Conservation (phyloP, 1,140 invertebrate genomes). For the Ips nitidus region DNA sequence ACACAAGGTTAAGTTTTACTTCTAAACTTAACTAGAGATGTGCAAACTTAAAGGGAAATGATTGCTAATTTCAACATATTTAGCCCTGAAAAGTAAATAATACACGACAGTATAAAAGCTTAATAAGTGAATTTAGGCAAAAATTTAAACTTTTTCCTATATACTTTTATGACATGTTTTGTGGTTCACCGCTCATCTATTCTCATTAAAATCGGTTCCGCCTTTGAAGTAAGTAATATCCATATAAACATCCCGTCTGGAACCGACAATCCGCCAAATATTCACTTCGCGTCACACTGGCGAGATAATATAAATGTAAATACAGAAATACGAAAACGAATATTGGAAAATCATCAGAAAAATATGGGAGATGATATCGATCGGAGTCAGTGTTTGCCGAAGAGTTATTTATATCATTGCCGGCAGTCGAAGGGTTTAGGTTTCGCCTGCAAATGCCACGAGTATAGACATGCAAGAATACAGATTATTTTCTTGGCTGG, state of each 20-base stretch:
- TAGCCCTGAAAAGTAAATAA: too few relatives aligned
- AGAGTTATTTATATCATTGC: conserved; percentile 15
- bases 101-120: too few relatives aligned
- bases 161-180: too few relatives aligned
- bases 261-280: conserved; percentile 25
- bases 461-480: not conserved
- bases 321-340: conserved; percentile 12
- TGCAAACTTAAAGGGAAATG: too few relatives aligned
- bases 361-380: conserved; percentile 16
- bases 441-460: not conserved
- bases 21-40: too few relatives aligned
- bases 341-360: conserved; percentile 29
- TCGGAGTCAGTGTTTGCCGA: conserved; percentile 11
- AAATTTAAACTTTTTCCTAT: too few relatives aligned
- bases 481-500: not conserved
- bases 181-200: too few relatives aligned
- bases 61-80: too few relatives aligned
- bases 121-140: too few relatives aligned
- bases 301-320: conserved; percentile 31
- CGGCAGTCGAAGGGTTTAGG: not conserved
- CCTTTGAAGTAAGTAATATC: conserved; percentile 17
- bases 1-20: too few relatives aligned
- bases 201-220: conserved; percentile 1
- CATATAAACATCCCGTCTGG: conserved; percentile 8
- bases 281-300: conserved; percentile 23